Evolutionary conservation across 2,888 invertebrate species (phyloP).

Genomic region (Bimastos eiseni): DNA sequence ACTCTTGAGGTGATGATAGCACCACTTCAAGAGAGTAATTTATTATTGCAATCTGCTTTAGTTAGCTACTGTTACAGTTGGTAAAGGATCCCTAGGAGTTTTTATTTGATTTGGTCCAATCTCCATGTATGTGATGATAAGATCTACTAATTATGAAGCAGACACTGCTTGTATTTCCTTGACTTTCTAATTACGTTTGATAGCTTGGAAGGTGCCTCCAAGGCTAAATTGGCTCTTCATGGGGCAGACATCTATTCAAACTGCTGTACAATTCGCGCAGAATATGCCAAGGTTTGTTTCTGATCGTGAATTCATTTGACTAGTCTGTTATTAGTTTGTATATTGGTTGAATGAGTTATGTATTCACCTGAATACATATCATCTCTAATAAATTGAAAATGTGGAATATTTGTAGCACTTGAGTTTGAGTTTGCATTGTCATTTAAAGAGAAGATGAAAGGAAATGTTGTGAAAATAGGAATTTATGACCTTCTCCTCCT

Average conservation of each 20-base stretch:
- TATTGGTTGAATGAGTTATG: too few species aligned
- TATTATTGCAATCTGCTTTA: neutral
- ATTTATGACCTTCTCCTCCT: too few species aligned
- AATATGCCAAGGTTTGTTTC: conserved; percentile 90
- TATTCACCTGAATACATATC: too few species aligned
- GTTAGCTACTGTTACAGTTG: neutral
- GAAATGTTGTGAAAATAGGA: neutral
- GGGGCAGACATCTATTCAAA: conserved; percentile 99
- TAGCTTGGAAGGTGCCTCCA: conserved; percentile 85
- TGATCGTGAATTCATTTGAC: neutral
- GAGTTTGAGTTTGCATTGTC: neutral
- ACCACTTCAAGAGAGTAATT: too few species aligned
- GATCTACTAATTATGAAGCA: neutral
- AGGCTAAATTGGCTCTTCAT: conserved; percentile 91
- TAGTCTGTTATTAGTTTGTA: neutral
- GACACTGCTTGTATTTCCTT: conserved; percentile 65
- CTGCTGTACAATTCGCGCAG: conserved; percentile 97
- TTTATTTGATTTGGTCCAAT: too few species aligned
- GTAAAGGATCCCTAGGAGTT: neutral
- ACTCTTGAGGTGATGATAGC: too few species aligned
- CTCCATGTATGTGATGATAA: neutral
- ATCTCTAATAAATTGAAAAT: neutral
- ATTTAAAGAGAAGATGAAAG: neutral
- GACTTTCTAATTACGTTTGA: conserved; percentile 77
- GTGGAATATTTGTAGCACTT: neutral